Base-by-base conservation (phyloP, 2,113 vertebrate genomes). In the Triplophysa siluroides region DNA sequence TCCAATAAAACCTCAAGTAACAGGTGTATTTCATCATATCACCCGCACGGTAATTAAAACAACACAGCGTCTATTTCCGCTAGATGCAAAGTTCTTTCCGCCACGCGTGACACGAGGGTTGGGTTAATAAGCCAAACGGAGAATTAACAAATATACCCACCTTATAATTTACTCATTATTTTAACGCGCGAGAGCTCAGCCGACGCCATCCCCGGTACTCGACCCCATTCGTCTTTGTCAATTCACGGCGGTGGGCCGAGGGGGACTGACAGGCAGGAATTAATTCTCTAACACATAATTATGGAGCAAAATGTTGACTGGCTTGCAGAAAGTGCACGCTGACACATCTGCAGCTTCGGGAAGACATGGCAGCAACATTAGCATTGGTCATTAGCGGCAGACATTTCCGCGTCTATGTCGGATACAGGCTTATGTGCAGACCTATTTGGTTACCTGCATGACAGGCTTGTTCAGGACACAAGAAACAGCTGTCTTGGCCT, bases 401-500 rank as follows among this genome's bases (percentile, higher is more conserved):
- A 95, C 95, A 95, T 93, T 95, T 94, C 88, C 93, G 76, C 85
- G 86, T 92, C 89, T 91, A 94, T 94, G 95, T 96, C 94, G 95
- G 94, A 94, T 95, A 94, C 94, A 93, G 95, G 92, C 95, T 96
- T 94, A 71, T 95, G 94, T 94, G 94, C 94, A 94, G 94, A 94
- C 96, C 96, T 96, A 95, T 98, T 98, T 97, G 96, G 97, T 96
- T 98, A 96, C 95, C 95, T 98, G 95, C 95, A 94, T 99, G 98
- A 99, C 97, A 98, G 96, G 93, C 97, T 96, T 98, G 98, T 99
- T 97, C 95, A 91, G 96, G 97, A 98, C 97, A 97, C 95, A 96
- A 98, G 96, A 98, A 99, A 98, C 97, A 98, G 96, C 98, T 98
- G 97, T 98, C 98, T 96, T 93, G 94, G 97, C 96, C 98, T 96